These are phyloP conservation scores for Chondrilla cf. caribensis DNA, from an alignment of 37 sponge, comb jelly and placozoan genomes.

Conservation along the genomic window DNA sequence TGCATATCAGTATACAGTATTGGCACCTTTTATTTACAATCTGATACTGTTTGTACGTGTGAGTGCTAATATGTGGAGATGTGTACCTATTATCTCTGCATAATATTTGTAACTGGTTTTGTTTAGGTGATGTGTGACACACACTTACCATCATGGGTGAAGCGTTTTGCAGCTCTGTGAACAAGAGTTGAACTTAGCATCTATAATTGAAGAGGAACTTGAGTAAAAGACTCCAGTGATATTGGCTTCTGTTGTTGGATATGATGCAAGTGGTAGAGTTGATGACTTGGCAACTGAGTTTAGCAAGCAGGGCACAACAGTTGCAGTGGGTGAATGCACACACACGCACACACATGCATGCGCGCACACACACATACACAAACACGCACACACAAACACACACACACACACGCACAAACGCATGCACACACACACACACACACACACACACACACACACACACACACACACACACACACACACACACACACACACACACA, in stretches of 20 bases:
- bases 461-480: too few relatives aligned
- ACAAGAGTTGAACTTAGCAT: constrained; percentile 71
- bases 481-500: too few relatives aligned
- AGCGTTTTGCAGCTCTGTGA: constrained; percentile 52
- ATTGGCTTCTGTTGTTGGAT: constrained; percentile 89
- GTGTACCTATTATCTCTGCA: too few relatives aligned
- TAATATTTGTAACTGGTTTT: constrained; percentile 52
- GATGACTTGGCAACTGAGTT: constrained; percentile 87
- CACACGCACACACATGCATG: constrained; percentile 15
- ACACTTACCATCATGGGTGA: too few relatives aligned
- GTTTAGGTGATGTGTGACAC: constrained; percentile 69
- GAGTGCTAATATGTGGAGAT: too few relatives aligned
- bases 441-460: constrained; percentile 7
- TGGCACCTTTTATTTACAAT: too few relatives aligned
- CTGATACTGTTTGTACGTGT: background rate
- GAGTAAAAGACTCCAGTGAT: constrained; percentile 84
- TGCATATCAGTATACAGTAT: too few relatives aligned
- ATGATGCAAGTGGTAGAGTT: constrained; percentile 90
- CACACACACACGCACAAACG: too few relatives aligned
- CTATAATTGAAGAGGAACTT: constrained; percentile 76
- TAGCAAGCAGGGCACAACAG: constrained; percentile 74
- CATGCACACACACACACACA: constrained; percentile 25
- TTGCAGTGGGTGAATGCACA: constrained; percentile 40
- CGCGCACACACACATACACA: constrained; percentile 29
- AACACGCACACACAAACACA: background rate